phyloP scores from a whole-genome alignment of 30 jellyfish, hydroid and myxozoan genomes.

The Cassiopea andromeda region DNA sequence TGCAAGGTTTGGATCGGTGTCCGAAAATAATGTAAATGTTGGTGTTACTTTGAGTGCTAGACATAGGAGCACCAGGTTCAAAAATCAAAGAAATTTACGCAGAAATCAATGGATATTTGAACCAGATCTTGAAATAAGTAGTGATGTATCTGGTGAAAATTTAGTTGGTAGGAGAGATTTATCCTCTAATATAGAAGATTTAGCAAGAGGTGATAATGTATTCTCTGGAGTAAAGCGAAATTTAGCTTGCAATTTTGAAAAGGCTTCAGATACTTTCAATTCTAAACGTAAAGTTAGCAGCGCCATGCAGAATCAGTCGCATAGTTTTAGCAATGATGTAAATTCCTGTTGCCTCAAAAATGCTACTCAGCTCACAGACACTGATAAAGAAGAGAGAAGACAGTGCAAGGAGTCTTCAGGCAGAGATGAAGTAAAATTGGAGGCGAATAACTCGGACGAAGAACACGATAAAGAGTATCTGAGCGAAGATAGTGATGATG shows the following conservation, averaged over 20 bases:
- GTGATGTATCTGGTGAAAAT: background rate
- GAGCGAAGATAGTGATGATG: constrained; percentile 10
- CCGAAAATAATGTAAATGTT: background rate
- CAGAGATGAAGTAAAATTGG: background rate
- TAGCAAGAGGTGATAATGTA: too few species aligned
- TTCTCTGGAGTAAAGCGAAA: background rate
- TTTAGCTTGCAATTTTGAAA: background rate
- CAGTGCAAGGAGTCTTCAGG: background rate
- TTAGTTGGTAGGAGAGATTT: background rate
- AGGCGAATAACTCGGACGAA: background rate
- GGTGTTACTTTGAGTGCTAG: background rate
- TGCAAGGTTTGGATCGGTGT: background rate
- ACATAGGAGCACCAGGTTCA: background rate
- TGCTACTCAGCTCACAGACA: too few species aligned
- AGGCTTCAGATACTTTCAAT: background rate
- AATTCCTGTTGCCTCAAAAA: too few species aligned
- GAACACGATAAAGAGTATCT: background rate
- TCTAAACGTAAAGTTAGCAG: background rate
- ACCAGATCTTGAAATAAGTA: background rate
- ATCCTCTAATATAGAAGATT: background rate
- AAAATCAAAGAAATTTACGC: background rate
- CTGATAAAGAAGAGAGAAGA: background rate
- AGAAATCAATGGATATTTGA: background rate
- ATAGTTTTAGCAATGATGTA: too few species aligned
- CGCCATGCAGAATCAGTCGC: too few species aligned